Percentiles rank a stretch among this genome's conserved stretches.
Evolutionary conservation across 2,113 vertebrate species (phyloP).

Genomic region (Rostratula benghalensis): DNA sequence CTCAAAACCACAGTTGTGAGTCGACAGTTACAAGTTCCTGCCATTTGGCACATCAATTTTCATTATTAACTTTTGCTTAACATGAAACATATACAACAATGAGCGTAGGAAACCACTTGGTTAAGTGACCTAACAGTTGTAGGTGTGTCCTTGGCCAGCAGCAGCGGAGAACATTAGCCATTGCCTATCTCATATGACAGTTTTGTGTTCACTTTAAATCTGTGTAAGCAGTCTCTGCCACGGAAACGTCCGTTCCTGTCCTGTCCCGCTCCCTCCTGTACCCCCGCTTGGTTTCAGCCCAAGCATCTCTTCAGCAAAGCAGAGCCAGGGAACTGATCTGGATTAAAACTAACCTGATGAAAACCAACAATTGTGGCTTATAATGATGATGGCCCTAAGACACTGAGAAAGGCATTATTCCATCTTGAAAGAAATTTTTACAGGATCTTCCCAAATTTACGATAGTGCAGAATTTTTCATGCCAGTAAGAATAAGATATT

Average conservation of each 20-base stretch:
- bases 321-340: background rate
- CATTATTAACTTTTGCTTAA: background rate
- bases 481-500: background rate
- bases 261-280: background rate
- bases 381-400: background rate
- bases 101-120: background rate
- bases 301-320: background rate
- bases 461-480: background rate
- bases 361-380: background rate
- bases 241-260: background rate
- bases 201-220: background rate
- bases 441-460: background rate
- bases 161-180: background rate
- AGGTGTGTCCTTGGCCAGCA: background rate
- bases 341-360: background rate
- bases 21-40: background rate
- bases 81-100: background rate
- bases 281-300: background rate
- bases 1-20: background rate
- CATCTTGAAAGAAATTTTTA: background rate
- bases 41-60: background rate
- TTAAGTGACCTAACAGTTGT: background rate
- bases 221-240: background rate
- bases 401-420: background rate
- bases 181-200: accelerated